phyloP scores from a whole-genome alignment of 2,888 invertebrate species.

The Agriopis marginaria region DNA sequence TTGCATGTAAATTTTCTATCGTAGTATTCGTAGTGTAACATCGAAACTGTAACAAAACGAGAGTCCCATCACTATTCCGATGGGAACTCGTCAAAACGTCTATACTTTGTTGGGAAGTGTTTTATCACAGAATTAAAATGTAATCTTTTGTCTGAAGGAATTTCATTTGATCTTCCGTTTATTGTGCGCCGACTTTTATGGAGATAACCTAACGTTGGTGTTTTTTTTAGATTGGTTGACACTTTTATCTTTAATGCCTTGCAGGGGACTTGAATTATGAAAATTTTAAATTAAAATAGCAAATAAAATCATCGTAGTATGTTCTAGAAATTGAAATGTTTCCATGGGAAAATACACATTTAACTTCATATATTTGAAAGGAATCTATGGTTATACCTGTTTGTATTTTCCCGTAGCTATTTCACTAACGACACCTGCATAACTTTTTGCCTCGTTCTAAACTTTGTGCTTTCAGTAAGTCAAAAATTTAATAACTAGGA shows the following conservation, averaged over 20 bases:
- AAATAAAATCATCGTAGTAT: not conserved
- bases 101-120: constrained; percentile 51
- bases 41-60: constrained; percentile 2
- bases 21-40: too few species aligned
- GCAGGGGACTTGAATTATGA: constrained; percentile 8
- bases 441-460: too few species aligned
- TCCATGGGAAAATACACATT: too few species aligned
- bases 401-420: too few species aligned
- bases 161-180: constrained; percentile 63
- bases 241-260: constrained; percentile 20
- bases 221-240: constrained; percentile 24
- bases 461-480: too few species aligned
- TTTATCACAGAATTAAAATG: constrained; percentile 70
- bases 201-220: constrained; percentile 45
- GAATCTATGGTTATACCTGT: too few species aligned
- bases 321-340: too few species aligned
- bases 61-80: constrained; percentile 41
- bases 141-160: constrained; percentile 63
- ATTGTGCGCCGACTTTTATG: constrained; percentile 59
- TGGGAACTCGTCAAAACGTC: constrained; percentile 32
- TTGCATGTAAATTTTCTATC: not conserved
- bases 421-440: too few species aligned
- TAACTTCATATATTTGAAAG: too few species aligned
- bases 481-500: too few species aligned
- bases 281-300: not conserved